Base-by-base conservation (phyloP, 2,888 invertebrate genomes). In the Chouioia cunea region DNA sequence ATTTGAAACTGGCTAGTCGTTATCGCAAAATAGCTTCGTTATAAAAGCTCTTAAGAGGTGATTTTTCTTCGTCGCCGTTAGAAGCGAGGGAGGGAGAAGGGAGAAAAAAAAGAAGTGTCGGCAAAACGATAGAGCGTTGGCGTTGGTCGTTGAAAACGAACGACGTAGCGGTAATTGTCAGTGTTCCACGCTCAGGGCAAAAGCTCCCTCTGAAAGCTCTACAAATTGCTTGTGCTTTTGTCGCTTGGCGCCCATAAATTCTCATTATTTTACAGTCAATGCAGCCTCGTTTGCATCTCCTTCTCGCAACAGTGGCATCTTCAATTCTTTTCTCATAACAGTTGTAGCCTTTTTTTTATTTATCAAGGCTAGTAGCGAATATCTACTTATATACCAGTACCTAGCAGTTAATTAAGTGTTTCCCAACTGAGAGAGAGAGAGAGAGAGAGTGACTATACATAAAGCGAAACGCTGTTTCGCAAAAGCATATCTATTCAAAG, bases 261-360 rank as follows among this genome's bases (percentile, higher is more conserved):
- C 80, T 82, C 82, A 82, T 82, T 82, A 82, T 82, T 82, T 82
- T 78, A 80, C 78, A 82, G 81, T 80, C 79, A 78, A 77, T 78
- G 36, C 36, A 36, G 79, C 76, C 79, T 79, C 80, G 79, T 81
- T 80, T 80, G 77, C 78, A 80, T 79, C 79, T 18, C 36, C 15
- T 16, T 6, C 16, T 10, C 23, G 27, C 16, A 58, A n/a, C 15
- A 43, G 27, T 27, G 56, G 44, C 57, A 53, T 53, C 66, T 70
- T 66, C 52, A 59, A 63, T 71, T 71, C 56, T 36, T 36, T 36
- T 36, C 36, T 36, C 36, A 36, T 36, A 10, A 36, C 36, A 36
- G 6, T 36, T 36, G 36, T 12, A 36, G 36, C 3, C 27, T 27
- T 27, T 27, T 27, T 36, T 36, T 36, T 36, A 12, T 10, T 36